Conservation (phyloP, 2,888 invertebrate species). For the Cerceris rybyensis region DNA sequence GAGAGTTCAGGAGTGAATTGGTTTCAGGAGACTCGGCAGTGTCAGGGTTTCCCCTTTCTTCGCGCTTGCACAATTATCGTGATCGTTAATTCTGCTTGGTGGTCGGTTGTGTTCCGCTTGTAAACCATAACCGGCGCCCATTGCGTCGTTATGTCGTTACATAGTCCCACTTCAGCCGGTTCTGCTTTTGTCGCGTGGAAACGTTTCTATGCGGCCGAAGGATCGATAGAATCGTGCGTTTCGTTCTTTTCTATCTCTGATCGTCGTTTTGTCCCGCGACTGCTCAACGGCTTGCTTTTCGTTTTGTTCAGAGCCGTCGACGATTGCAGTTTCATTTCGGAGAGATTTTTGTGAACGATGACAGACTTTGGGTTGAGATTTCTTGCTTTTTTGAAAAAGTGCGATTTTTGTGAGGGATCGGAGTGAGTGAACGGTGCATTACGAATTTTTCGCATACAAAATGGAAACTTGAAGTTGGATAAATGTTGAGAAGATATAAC, state of each 20-base stretch:
- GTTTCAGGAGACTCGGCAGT: conserved; percentile 23
- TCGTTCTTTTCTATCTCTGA: conserved; percentile 5
- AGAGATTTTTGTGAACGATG: no score
- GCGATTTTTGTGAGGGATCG: no score
- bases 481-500: no score
- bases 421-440: no score
- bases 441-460: no score
- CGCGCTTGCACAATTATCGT: conserved; percentile 54
- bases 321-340: no score
- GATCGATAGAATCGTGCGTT: conserved; percentile 47
- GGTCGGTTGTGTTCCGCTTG: conserved; percentile 4
- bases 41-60: conserved; percentile 56
- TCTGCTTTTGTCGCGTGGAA: conserved; percentile 30
- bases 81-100: conserved; percentile 57
- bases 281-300: no score
- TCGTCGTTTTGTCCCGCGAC: not conserved
- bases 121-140: conserved; percentile 22
- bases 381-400: no score
- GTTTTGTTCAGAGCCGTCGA: no score
- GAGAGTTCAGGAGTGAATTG: conserved; percentile 1
- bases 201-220: conserved; percentile 21
- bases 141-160: conserved; percentile 32
- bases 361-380: no score
- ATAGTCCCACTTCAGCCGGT: conserved; percentile 38
- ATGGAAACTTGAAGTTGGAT: no score